Percentiles rank a stretch among this genome's conserved stretches.
Conservation (phyloP, 1,140 invertebrate species). For the Geopemphigus sp. region DNA sequence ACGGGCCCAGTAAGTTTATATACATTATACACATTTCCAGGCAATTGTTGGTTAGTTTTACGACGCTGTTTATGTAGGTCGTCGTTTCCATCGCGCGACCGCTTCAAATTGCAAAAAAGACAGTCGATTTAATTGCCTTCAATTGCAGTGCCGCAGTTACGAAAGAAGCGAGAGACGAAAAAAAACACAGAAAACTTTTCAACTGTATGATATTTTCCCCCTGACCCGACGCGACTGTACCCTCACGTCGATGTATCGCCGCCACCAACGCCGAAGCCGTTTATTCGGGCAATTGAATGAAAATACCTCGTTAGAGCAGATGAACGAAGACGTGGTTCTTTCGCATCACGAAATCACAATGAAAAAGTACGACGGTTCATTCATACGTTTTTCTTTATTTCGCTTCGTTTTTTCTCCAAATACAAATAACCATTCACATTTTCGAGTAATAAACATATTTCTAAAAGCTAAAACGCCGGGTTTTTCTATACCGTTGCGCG, state of each 20-base stretch:
- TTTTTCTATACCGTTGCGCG: too few relatives aligned
- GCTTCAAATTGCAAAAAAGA: constrained; percentile 15
- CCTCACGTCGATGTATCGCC: too few relatives aligned
- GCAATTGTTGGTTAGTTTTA: constrained; percentile 17
- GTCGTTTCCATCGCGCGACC: not conserved
- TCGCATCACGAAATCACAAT: constrained; percentile 34
- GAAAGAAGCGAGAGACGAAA: not conserved
- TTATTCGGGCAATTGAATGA: constrained; percentile 35
- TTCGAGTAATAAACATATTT: not conserved
- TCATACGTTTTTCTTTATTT: not conserved
- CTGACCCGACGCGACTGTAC: not conserved
- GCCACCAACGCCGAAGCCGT: not conserved
- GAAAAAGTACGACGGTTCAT: too few relatives aligned
- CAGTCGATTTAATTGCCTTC: constrained; percentile 38
- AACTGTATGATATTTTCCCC: constrained; percentile 24
- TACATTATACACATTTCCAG: not conserved
- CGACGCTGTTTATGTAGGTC: not conserved
- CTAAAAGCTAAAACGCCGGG: too few relatives aligned
- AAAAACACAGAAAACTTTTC: constrained; percentile 36
- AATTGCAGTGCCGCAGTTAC: not conserved
- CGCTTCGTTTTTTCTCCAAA: not conserved
- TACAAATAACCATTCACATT: not conserved
- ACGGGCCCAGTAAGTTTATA: not conserved
- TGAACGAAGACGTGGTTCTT: constrained; percentile 25
- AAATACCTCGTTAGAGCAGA: constrained; percentile 40